phyloP scores from a whole-genome alignment of 2,797 vertebrate genomes.

The Pelodytes ibericus region DNA sequence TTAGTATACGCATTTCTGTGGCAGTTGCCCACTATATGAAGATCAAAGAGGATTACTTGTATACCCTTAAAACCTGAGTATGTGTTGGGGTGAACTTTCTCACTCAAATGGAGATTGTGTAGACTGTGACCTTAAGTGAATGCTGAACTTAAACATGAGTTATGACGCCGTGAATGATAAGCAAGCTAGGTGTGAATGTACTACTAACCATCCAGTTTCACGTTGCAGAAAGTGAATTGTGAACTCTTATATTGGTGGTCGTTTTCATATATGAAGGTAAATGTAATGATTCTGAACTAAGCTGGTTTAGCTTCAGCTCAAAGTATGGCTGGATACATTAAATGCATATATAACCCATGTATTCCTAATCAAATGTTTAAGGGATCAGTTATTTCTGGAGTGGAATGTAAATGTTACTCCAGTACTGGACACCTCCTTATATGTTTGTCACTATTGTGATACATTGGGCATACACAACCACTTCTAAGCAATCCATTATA shows the following conservation, averaged over 20 bases:
- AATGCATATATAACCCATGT: not conserved
- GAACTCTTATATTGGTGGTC: not conserved
- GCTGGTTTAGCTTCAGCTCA: not conserved
- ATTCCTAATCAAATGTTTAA: not conserved
- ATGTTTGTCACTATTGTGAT: too few species aligned
- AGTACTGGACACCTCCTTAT: not conserved
- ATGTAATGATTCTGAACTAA: not conserved
- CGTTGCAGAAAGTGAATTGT: slow-evolving; percentile 6
- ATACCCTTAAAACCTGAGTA: not conserved
- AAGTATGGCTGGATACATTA: not conserved
- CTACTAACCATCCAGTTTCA: slow-evolving; percentile 9
- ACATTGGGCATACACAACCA: too few species aligned
- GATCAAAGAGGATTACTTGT: not conserved
- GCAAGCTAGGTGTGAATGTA: not conserved
- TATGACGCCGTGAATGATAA: not conserved
- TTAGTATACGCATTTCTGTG: slow-evolving; percentile 67
- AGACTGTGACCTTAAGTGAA: not conserved
- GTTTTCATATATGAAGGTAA: slow-evolving; percentile 35
- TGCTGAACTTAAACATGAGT: not conserved
- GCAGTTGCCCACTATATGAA: not conserved
- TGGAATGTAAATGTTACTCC: not conserved
- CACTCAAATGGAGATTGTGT: not conserved
- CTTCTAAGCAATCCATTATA: too few species aligned
- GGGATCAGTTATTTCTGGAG: not conserved
- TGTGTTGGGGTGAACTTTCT: not conserved